Percentiles rank a stretch among this genome's conserved stretches.
Conservation (phyloP, 1,140 invertebrate genomes). For the Gryon sp. region DNA sequence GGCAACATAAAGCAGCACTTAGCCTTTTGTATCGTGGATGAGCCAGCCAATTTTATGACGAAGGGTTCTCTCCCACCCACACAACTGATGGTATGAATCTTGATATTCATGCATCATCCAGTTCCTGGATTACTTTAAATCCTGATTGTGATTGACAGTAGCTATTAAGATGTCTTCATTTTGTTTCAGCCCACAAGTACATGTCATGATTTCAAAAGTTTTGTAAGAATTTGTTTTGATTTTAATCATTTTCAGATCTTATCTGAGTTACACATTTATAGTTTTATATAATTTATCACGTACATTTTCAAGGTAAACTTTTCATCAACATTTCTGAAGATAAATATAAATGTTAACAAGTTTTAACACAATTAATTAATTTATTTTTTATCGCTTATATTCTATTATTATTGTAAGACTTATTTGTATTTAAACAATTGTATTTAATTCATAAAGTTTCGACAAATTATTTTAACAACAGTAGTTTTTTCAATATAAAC, state of each 20-base stretch:
- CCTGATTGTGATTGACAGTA: constrained; percentile 60
- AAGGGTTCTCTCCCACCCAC: constrained; percentile 62
- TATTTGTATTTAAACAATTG: no score
- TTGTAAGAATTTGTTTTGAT: constrained; percentile 14
- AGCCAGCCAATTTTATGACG: constrained; percentile 61
- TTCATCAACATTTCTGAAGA: no score
- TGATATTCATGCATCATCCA: constrained; percentile 54
- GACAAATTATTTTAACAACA: no score
- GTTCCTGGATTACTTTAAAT: constrained; percentile 60
- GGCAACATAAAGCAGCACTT: constrained; percentile 65
- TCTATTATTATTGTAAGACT: no score
- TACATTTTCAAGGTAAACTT: no score
- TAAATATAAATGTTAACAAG: no score
- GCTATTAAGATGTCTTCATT: constrained; percentile 49
- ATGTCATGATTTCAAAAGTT: background rate
- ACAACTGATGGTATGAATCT: constrained; percentile 42
- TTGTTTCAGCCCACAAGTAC: constrained; percentile 16
- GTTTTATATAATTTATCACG: no score
- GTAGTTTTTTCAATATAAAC: no score
- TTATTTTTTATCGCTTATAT: no score
- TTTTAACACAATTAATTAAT: no score
- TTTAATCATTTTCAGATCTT: background rate
- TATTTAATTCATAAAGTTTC: no score
- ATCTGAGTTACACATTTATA: no score
- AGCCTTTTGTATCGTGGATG: constrained; percentile 57